Conservation (phyloP, 2,113 vertebrate genomes). For the Varanus salvator region DNA sequence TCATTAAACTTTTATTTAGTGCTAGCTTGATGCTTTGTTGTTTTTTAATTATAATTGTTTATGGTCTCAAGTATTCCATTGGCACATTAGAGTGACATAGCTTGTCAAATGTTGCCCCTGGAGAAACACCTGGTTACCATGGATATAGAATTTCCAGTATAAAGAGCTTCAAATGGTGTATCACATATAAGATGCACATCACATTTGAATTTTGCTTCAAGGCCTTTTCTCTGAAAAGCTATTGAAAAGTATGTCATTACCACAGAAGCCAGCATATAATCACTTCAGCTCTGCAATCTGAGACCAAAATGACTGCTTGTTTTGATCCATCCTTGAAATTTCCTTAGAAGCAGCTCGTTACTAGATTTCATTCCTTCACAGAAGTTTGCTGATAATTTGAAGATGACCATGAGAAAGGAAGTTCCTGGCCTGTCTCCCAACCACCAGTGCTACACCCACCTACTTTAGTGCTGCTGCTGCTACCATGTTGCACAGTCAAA, state of each 20-base stretch:
- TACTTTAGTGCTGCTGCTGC: neutral
- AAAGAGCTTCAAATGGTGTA: neutral
- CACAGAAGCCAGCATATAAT: neutral
- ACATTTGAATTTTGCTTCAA: neutral
- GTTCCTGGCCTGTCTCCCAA: neutral
- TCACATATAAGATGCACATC: neutral
- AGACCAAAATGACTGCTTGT: neutral
- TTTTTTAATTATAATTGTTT: conserved; percentile 5
- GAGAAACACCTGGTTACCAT: conserved; percentile 16
- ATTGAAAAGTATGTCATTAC: neutral
- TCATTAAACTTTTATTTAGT: conserved; percentile 17
- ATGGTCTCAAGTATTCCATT: neutral
- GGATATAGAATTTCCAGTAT: conserved; percentile 28
- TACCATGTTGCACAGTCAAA: neutral
- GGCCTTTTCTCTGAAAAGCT: conserved; percentile 1
- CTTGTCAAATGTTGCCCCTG: neutral
- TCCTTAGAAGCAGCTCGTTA: neutral
- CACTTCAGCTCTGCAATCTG: neutral
- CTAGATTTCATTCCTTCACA: neutral
- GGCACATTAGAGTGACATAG: conserved; percentile 12
- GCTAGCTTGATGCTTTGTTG: neutral
- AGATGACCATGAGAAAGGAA: neutral
- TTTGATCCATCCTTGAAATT: neutral
- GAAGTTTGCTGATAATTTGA: neutral
- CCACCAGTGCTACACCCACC: neutral